These are phyloP conservation scores for Coelopa pilipes DNA, from an alignment of 2,888 invertebrate genomes.

Conservation along the genomic window DNA sequence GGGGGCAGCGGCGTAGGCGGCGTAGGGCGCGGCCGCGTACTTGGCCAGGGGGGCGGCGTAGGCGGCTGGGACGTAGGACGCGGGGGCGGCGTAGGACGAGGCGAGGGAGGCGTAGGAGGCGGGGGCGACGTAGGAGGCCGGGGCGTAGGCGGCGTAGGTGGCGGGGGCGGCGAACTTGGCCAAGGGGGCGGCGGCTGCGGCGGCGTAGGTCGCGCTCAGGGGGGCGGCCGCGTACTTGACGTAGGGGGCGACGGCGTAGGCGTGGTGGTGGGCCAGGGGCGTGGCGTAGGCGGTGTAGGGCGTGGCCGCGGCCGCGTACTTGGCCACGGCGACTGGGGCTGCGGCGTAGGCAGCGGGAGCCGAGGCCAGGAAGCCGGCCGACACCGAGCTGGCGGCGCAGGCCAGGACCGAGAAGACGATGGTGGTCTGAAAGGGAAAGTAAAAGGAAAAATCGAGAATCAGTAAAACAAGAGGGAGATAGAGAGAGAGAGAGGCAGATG, in stretches of 20 bases:
- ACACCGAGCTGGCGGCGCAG: not conserved
- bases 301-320: slow-evolving; percentile 40
- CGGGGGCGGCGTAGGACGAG: slow-evolving; percentile 10
- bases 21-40: slow-evolving; percentile 33
- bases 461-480: too few species aligned
- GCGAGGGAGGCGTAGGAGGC: slow-evolving; percentile 33
- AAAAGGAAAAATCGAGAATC: too few species aligned
- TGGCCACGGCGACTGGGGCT: slow-evolving; percentile 26
- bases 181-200: slow-evolving; percentile 40
- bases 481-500: too few species aligned
- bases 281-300: slow-evolving; percentile 18
- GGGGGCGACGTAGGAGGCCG: slow-evolving; percentile 7
- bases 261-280: not conserved
- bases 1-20: slow-evolving; percentile 25
- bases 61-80: slow-evolving; percentile 31
- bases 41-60: slow-evolving; percentile 1
- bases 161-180: slow-evolving; percentile 15
- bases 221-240: slow-evolving; percentile 27
- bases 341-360: slow-evolving; percentile 25
- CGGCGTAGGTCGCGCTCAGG: slow-evolving; percentile 8
- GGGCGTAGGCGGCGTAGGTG: slow-evolving; percentile 39
- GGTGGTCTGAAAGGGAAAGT: not conserved
- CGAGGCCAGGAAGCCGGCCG: slow-evolving; percentile 28
- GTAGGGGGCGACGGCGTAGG: not conserved
- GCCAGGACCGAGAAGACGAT: slow-evolving; percentile 23